phyloP scores from a whole-genome alignment of 2,888 invertebrate genomes.

The Oxytorus armatus region DNA sequence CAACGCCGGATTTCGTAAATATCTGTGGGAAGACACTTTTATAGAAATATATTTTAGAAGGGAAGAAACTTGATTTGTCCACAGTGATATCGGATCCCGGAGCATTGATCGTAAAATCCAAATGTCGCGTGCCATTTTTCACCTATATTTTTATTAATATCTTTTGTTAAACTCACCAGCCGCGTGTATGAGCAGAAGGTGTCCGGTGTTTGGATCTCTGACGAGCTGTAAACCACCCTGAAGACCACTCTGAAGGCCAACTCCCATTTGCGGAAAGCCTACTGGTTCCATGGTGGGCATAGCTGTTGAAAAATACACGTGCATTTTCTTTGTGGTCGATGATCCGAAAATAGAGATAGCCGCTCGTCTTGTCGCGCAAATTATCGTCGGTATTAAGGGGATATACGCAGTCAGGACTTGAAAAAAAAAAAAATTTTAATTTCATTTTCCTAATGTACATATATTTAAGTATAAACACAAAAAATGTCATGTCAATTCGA shows the following conservation, averaged over 20 bases:
- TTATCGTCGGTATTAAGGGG: no score
- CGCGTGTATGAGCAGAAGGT: constrained; percentile 91
- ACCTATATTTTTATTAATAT: background rate
- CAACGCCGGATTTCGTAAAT: background rate
- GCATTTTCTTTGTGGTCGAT: background rate
- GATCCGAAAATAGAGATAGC: background rate
- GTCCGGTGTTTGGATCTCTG: constrained; percentile 93
- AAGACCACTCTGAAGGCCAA: constrained; percentile 75
- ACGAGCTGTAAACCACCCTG: constrained; percentile 88
- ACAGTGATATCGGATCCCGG: no score
- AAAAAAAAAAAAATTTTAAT: no score
- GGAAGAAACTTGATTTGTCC: no score
- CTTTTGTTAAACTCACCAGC: constrained; percentile 85
- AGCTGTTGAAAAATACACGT: constrained; percentile 80
- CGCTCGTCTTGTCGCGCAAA: no score
- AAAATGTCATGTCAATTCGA: no score
- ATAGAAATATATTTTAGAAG: no score
- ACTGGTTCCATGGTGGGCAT: constrained; percentile 89
- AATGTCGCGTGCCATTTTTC: background rate
- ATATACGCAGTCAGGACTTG: no score
- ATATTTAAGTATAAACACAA: no score
- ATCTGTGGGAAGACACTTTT: background rate
- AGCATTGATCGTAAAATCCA: background rate
- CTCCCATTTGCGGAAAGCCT: constrained; percentile 87
- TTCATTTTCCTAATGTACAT: no score